These are phyloP conservation scores for Steatornis caripensis DNA, from an alignment of 2,113 vertebrate species.

Conservation along the genomic window DNA sequence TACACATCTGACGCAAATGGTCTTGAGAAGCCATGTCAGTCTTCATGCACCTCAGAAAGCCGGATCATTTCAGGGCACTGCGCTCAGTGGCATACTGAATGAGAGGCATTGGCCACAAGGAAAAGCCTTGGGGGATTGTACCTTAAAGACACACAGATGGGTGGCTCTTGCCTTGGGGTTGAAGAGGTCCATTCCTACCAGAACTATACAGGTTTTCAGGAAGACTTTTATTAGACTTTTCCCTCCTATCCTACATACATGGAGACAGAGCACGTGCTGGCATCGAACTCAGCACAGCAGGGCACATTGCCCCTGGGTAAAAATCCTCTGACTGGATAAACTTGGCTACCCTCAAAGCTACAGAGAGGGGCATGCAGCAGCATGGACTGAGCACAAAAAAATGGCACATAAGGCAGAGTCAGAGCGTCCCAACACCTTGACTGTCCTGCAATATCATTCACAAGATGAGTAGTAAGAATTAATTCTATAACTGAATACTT, in stretches of 20 bases:
- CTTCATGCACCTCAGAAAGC: neutral
- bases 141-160: too few species aligned
- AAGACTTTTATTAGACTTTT: neutral
- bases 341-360: neutral
- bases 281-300: neutral
- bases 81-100: neutral
- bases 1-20: neutral
- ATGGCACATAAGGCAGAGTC: neutral
- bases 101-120: neutral
- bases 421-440: neutral
- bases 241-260: neutral
- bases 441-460: neutral
- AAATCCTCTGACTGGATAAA: neutral
- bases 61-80: neutral
- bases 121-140: neutral
- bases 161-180: neutral
- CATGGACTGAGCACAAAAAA: neutral
- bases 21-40: neutral
- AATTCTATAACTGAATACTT: neutral
- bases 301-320: fast-evolving
- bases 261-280: neutral
- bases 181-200: neutral
- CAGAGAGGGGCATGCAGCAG: neutral
- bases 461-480: neutral
- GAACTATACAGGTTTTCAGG: neutral